A percentile compares a stretch with the other conserved stretches of the same genome.
Conservation (phyloP, 2,888 invertebrate species). For the Apoderus coryli region DNA sequence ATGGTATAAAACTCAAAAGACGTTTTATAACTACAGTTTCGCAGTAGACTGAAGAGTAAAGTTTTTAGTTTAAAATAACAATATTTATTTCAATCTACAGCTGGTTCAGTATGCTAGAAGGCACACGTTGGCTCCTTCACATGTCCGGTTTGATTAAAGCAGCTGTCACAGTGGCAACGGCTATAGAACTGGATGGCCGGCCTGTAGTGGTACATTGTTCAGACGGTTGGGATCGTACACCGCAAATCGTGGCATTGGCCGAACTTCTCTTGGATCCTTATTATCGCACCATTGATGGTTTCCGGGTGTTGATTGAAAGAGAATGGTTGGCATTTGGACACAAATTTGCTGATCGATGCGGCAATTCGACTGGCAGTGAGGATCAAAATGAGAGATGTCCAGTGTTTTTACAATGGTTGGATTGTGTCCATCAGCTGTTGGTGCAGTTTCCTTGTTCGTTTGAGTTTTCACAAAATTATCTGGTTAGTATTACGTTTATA, state of each 20-base stretch:
- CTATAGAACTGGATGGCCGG: constrained; percentile 64
- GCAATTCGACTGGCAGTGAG: constrained; percentile 63
- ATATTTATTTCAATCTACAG: constrained; percentile 38
- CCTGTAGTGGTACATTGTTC: constrained; percentile 96
- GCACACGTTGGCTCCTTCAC: constrained; percentile 84
- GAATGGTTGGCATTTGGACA: constrained; percentile 98
- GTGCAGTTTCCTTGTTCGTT: constrained; percentile 84
- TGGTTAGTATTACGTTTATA: too few relatives aligned
- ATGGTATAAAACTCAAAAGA: too few relatives aligned
- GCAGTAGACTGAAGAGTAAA: neutral
- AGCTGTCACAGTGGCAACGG: constrained; percentile 64
- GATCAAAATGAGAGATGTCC: constrained; percentile 94
- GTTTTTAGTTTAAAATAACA: too few relatives aligned
- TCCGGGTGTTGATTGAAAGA: constrained; percentile 81
- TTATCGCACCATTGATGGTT: constrained; percentile 58
- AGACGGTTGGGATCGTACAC: constrained; percentile 98
- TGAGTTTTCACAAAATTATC: constrained; percentile 85
- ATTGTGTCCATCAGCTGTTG: constrained; percentile 86
- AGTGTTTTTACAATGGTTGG: constrained; percentile 92
- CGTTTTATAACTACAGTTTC: too few relatives aligned
- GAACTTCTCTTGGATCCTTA: constrained; percentile 86
- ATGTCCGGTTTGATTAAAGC: constrained; percentile 73
- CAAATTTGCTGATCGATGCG: constrained; percentile 93
- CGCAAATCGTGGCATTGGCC: constrained; percentile 88
- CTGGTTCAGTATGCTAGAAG: constrained; percentile 80